A percentile compares a stretch with the other conserved stretches of the same genome.
phyloP scores from a whole-genome alignment of 2,888 invertebrate species.

The Drosophila longiperda region DNA sequence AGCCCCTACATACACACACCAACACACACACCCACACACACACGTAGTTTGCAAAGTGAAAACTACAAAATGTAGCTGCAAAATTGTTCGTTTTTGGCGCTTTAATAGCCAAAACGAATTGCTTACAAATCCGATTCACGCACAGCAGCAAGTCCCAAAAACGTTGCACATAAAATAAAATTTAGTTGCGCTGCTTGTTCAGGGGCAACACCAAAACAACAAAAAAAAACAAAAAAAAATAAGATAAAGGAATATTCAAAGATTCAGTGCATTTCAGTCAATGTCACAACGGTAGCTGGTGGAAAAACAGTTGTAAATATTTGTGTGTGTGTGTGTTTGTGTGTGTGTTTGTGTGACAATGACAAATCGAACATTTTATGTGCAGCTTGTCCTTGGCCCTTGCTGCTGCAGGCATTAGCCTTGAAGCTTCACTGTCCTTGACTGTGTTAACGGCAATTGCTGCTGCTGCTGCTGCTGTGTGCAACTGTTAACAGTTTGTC shows the following conservation, averaged over 20 bases:
- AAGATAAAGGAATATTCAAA: not conserved
- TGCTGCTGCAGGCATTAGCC: constrained; percentile 24
- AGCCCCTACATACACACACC: not conserved
- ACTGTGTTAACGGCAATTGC: constrained; percentile 45
- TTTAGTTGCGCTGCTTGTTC: constrained; percentile 72
- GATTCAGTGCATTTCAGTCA: constrained; percentile 30
- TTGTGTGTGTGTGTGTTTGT: not conserved
- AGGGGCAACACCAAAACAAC: constrained; percentile 9
- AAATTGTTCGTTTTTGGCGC: constrained; percentile 51
- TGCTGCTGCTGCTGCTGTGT: constrained; percentile 21
- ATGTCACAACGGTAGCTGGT: constrained; percentile 68
- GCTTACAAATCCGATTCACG: constrained; percentile 63
- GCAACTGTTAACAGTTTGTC: constrained; percentile 60
- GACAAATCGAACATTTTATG: constrained; percentile 56
- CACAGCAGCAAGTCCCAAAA: constrained; percentile 61
- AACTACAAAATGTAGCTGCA: constrained; percentile 16
- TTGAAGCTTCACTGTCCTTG: constrained; percentile 65
- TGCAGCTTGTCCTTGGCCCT: constrained; percentile 59
- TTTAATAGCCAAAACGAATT: constrained; percentile 75
- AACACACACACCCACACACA: constrained; percentile 12
- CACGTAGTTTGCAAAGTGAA: constrained; percentile 10
- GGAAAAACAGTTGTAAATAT: constrained; percentile 64
- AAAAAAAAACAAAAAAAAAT: not conserved
- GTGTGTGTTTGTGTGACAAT: constrained; percentile 8
- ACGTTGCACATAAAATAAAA: constrained; percentile 62